These are phyloP conservation scores for Mechanitis mazaeus DNA, from an alignment of 2,888 invertebrate species.

Conservation along the genomic window DNA sequence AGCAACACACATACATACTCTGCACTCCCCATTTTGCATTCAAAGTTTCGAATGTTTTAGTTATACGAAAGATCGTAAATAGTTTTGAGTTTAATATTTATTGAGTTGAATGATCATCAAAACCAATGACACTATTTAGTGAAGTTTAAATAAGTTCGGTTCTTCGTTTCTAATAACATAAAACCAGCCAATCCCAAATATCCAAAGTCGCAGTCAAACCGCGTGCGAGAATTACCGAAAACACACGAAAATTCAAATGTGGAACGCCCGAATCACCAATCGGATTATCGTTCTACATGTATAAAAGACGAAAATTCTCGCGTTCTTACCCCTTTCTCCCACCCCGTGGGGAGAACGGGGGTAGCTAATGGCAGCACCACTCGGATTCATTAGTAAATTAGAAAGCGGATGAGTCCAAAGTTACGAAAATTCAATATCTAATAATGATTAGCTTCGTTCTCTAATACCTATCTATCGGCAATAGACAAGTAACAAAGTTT, in stretches of 20 bases:
- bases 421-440: conserved; percentile 77
- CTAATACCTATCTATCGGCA: conserved; percentile 65
- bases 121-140: conserved; percentile 1
- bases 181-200: conserved; percentile 45
- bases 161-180: conserved; percentile 24
- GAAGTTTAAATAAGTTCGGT: conserved; percentile 6
- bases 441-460: conserved; percentile 66
- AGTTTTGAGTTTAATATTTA: not conserved
- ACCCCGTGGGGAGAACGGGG: conserved; percentile 35
- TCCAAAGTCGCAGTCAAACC: conserved; percentile 46
- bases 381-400: conserved; percentile 78
- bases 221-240: conserved; percentile 53
- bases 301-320: conserved; percentile 74
- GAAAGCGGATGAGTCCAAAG: conserved; percentile 77
- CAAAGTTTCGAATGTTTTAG: conserved; percentile 3
- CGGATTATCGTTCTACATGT: conserved; percentile 74
- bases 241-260: conserved; percentile 70
- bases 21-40: conserved; percentile 25
- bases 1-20: conserved; percentile 30
- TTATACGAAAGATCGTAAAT: not conserved
- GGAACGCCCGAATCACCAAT: conserved; percentile 70
- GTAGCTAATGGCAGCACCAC: conserved; percentile 71
- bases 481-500: conserved; percentile 35
- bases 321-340: conserved; percentile 67
- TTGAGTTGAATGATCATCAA: conserved; percentile 5